These are phyloP conservation scores for Thalassoma bifasciatum DNA, from an alignment of 2,113 vertebrate genomes.

Conservation along the genomic window DNA sequence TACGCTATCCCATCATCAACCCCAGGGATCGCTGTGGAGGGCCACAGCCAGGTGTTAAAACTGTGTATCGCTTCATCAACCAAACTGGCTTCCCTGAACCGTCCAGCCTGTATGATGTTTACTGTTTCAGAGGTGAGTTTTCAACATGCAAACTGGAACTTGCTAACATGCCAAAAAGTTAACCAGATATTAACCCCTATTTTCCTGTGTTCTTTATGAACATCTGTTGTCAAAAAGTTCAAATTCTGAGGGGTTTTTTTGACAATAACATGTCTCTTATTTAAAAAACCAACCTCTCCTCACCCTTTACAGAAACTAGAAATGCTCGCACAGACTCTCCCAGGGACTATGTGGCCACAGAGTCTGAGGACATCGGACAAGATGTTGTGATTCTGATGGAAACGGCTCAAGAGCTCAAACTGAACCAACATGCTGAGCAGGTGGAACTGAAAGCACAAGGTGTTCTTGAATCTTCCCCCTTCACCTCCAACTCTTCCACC, in stretches of 20 bases:
- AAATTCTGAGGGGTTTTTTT: no score
- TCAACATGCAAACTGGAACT: background rate
- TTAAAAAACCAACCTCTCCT: slow-evolving; percentile 4
- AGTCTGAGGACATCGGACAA: slow-evolving; percentile 77
- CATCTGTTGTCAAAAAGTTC: no score
- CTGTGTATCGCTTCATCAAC: slow-evolving; percentile 92
- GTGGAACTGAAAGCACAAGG: slow-evolving; percentile 88
- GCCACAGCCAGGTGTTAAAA: slow-evolving; percentile 90
- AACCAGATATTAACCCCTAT: no score
- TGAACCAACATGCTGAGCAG: slow-evolving; percentile 76
- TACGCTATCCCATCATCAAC: slow-evolving; percentile 93
- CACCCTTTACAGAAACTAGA: slow-evolving; percentile 57
- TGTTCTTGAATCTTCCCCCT: slow-evolving; percentile 87
- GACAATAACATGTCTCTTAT: no score
- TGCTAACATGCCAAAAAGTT: background rate
- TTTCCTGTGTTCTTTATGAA: no score
- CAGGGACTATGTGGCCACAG: slow-evolving; percentile 68
- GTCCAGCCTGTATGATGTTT: slow-evolving; percentile 87
- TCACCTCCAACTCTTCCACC: slow-evolving; percentile 33
- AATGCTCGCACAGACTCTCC: slow-evolving; percentile 74
- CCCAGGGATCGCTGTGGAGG: slow-evolving; percentile 93
- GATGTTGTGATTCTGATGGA: slow-evolving; percentile 87
- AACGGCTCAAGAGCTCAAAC: slow-evolving; percentile 85
- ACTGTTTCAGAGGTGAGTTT: slow-evolving; percentile 91
- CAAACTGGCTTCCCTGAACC: slow-evolving; percentile 94